These are phyloP conservation scores for Thunnus thynnus DNA, from an alignment of 2,113 vertebrate species.

Conservation along the genomic window DNA sequence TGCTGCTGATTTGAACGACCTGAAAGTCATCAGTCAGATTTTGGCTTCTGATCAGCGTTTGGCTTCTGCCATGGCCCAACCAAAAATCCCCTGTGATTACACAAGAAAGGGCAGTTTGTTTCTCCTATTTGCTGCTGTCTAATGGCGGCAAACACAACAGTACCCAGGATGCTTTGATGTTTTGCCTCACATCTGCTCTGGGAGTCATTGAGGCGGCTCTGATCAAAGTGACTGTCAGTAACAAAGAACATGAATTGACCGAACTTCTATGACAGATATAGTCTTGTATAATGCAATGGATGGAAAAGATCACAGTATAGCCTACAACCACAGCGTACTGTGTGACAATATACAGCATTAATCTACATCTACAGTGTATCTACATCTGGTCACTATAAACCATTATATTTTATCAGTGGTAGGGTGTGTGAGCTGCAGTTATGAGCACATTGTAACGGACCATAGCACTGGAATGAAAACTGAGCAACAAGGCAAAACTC, in stretches of 20 bases:
- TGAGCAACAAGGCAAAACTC: not conserved
- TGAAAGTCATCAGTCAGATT: not conserved
- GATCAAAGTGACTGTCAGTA: fast-evolving
- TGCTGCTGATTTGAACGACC: not conserved
- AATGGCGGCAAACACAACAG: not conserved
- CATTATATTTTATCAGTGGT: not conserved
- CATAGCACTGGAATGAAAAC: not conserved
- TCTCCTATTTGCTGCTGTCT: not conserved
- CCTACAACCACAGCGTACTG: too few relatives aligned
- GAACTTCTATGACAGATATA: not conserved
- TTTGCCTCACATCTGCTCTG: not conserved
- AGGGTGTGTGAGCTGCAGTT: not conserved
- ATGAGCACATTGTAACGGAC: not conserved
- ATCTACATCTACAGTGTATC: too few relatives aligned
- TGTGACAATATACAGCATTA: too few relatives aligned
- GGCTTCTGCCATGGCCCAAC: not conserved
- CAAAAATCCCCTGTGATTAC: not conserved
- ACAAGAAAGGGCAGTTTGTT: not conserved
- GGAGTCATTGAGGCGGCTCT: not conserved
- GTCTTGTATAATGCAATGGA: not conserved
- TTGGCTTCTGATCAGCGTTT: not conserved
- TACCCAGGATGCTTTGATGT: not conserved
- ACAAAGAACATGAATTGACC: not conserved
- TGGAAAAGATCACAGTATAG: not conserved
- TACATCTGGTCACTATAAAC: not conserved